These are phyloP conservation scores for Drosophila leontia DNA, from an alignment of 1,140 invertebrate species.

Conservation along the genomic window DNA sequence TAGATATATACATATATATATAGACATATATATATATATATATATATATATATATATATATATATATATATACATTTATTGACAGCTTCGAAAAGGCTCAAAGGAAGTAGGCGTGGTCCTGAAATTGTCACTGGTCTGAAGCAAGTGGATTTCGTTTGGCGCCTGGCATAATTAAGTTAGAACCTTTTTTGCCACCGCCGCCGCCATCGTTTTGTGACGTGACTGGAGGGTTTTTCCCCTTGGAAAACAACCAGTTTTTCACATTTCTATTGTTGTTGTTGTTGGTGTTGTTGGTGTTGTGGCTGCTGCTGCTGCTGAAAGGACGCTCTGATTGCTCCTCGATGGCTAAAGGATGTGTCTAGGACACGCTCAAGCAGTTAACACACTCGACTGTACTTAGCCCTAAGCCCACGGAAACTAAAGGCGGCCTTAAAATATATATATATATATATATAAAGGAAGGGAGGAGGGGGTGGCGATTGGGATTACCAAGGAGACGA, in stretches of 20 bases:
- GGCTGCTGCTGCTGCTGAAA: constrained; percentile 29
- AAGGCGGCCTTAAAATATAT: constrained; percentile 1
- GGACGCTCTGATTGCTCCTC: constrained; percentile 46
- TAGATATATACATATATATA: background rate
- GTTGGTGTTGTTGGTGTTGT: constrained; percentile 18
- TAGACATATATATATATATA: background rate
- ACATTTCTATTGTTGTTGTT: constrained; percentile 39
- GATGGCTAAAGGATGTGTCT: constrained; percentile 48
- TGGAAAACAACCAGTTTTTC: constrained; percentile 13
- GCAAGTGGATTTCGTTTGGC: constrained; percentile 47
- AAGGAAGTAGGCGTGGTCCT: constrained; percentile 11
- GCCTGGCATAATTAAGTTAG: constrained; percentile 77
- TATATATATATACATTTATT: constrained; percentile 19
- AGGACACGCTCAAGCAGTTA: constrained; percentile 47
- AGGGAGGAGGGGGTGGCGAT: background rate
- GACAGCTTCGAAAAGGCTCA: background rate
- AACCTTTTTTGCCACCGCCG: constrained; percentile 50
- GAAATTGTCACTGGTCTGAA: constrained; percentile 37
- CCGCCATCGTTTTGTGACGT: constrained; percentile 30
- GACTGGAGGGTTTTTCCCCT: constrained; percentile 18
- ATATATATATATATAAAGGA: background rate
- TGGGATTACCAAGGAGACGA: constrained; percentile 3
- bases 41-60: background rate
- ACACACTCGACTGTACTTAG: constrained; percentile 49
- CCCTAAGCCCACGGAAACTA: constrained; percentile 43